These are phyloP conservation scores for Xenentodon cancila DNA, from an alignment of 2,797 vertebrate genomes.

Conservation along the genomic window DNA sequence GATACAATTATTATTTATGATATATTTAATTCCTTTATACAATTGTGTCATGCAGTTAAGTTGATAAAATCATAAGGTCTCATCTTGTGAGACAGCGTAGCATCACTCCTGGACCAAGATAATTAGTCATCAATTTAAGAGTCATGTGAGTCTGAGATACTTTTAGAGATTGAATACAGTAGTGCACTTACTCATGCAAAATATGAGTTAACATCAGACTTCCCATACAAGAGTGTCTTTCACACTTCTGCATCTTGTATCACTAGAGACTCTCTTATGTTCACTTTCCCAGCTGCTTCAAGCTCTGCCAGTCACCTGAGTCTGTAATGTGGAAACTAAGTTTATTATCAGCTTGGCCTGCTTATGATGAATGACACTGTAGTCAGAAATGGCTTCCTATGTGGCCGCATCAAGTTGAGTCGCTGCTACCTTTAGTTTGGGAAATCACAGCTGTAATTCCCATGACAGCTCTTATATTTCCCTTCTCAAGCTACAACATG, in stretches of 20 bases:
- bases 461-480: too few relatives aligned
- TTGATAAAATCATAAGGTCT: background rate
- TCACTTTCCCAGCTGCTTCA: constrained; percentile 36
- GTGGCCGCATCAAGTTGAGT: background rate
- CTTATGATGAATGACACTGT: background rate
- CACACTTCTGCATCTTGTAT: constrained; percentile 49
- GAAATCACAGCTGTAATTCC: constrained; percentile 26
- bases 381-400: constrained; percentile 4
- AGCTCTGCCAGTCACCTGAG: constrained; percentile 51
- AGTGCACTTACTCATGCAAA: constrained; percentile 8
- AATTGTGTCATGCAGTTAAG: background rate
- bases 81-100: background rate
- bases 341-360: constrained; percentile 18
- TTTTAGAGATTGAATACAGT: constrained; percentile 6
- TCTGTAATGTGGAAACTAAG: constrained; percentile 72
- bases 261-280: constrained; percentile 17
- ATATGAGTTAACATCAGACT: constrained; percentile 26
- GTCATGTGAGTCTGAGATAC: background rate
- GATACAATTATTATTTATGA: background rate
- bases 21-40: background rate
- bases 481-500: constrained; percentile 1
- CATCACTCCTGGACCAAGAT: background rate
- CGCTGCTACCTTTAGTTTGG: constrained; percentile 14
- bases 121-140: constrained; percentile 1
- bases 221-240: constrained; percentile 29